Evolutionary conservation across 2,888 invertebrate genomes (phyloP).

Genomic region (Erebia ligea): DNA sequence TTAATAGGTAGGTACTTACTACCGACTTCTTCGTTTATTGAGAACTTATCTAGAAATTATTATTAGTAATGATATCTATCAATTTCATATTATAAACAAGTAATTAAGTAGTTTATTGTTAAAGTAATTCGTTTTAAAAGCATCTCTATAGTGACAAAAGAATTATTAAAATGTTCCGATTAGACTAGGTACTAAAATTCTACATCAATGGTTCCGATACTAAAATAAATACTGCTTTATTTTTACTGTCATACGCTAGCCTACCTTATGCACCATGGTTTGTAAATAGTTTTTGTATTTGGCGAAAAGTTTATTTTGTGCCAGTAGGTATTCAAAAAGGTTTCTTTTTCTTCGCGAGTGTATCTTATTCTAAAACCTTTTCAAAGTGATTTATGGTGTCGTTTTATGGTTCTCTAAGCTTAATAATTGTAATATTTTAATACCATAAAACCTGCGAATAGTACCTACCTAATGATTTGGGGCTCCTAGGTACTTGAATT

Average conservation of each 20-base stretch:
- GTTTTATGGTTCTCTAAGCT: background rate
- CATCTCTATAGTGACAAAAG: no score
- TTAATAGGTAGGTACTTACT: no score
- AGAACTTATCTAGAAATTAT: no score
- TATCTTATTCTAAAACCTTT: conserved; percentile 8
- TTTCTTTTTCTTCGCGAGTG: conserved; percentile 11
- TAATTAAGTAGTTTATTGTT: no score
- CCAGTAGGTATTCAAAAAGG: background rate
- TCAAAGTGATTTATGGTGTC: conserved; percentile 20
- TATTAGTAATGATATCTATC: no score
- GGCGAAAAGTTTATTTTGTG: background rate
- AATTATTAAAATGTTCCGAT: no score
- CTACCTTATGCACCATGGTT: conserved; percentile 2
- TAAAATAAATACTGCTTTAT: background rate
- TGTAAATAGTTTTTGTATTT: conserved; percentile 14
- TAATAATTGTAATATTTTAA: conserved; percentile 9
- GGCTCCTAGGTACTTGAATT: background rate
- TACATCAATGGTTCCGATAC: no score
- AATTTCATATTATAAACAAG: no score
- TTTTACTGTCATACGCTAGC: background rate
- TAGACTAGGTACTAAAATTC: no score
- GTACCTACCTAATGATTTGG: background rate
- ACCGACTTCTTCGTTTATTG: no score
- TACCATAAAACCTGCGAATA: conserved; percentile 12
- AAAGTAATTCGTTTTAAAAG: no score